A percentile compares a stretch with the other conserved stretches of the same genome.
phyloP scores from a whole-genome alignment of 2,888 invertebrate genomes.

The Ditylenchus weischeri region DNA sequence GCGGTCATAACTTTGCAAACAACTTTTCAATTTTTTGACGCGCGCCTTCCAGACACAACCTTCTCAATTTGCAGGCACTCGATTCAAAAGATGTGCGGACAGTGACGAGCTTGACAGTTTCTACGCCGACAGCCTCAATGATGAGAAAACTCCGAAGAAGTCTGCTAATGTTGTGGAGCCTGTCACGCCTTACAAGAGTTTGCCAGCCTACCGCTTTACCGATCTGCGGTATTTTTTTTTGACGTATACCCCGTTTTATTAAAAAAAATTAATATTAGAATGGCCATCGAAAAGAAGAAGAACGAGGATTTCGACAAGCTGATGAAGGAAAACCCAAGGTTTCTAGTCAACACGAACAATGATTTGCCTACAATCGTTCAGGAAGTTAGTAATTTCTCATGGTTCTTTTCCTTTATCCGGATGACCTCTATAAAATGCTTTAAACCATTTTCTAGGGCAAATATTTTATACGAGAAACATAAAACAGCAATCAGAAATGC shows the following conservation, averaged over 20 bases:
- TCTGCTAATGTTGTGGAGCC: constrained; percentile 10
- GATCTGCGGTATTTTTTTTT: constrained; percentile 10
- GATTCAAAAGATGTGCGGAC: constrained; percentile 28
- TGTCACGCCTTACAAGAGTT: constrained; percentile 19
- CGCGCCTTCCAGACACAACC: background rate
- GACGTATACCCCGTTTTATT: too few species aligned
- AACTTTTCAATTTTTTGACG: too few species aligned
- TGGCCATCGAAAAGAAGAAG: constrained; percentile 31
- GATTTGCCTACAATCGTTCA: constrained; percentile 18
- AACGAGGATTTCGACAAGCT: constrained; percentile 25
- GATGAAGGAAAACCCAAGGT: constrained; percentile 35
- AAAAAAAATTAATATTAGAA: background rate
- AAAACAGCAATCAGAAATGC: too few species aligned
- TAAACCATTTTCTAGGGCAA: too few species aligned
- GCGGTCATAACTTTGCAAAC: too few species aligned
- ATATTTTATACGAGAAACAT: too few species aligned
- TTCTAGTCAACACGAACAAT: constrained; percentile 33
- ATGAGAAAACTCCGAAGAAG: background rate
- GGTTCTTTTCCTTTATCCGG: too few species aligned
- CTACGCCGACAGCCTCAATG: constrained; percentile 16
- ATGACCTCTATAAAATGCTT: too few species aligned
- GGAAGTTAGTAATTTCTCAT: background rate
- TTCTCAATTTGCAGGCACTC: constrained; percentile 25
- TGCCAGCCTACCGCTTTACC: constrained; percentile 17
- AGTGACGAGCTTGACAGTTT: constrained; percentile 24